These are phyloP conservation scores for Acleris sparsana DNA, from an alignment of 2,888 invertebrate species.

Conservation along the genomic window DNA sequence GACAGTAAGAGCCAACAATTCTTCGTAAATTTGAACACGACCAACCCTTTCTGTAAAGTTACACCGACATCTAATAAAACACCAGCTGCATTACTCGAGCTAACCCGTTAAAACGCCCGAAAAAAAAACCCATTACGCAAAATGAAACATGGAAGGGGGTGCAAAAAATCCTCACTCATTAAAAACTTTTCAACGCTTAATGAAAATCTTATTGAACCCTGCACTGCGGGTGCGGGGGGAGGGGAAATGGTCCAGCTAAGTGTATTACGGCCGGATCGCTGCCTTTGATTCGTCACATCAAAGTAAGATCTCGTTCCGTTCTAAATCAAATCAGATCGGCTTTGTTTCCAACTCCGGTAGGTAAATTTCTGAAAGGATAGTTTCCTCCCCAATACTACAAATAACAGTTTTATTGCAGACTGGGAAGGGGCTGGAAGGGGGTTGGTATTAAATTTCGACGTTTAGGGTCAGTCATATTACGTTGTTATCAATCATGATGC, in stretches of 20 bases:
- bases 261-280: constrained; percentile 81
- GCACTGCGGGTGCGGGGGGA: constrained; percentile 55
- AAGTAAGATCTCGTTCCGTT: constrained; percentile 76
- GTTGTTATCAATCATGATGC: constrained; percentile 1
- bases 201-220: constrained; percentile 81
- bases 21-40: too few species aligned
- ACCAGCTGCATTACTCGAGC: background rate
- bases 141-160: constrained; percentile 49
- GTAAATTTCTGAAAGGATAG: constrained; percentile 60
- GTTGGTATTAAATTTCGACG: background rate
- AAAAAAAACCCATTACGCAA: constrained; percentile 25
- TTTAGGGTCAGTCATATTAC: background rate
- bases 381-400: constrained; percentile 41
- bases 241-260: constrained; percentile 79
- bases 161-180: constrained; percentile 72
- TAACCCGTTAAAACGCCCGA: constrained; percentile 1
- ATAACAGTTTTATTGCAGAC: constrained; percentile 36
- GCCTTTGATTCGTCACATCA: constrained; percentile 83
- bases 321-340: constrained; percentile 79
- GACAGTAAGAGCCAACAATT: too few species aligned
- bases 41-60: too few species aligned
- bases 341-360: constrained; percentile 74
- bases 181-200: constrained; percentile 80
- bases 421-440: background rate
- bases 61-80: background rate